Base-by-base conservation (phyloP, 2,888 invertebrate genomes). In the Cotesia congregata region DNA sequence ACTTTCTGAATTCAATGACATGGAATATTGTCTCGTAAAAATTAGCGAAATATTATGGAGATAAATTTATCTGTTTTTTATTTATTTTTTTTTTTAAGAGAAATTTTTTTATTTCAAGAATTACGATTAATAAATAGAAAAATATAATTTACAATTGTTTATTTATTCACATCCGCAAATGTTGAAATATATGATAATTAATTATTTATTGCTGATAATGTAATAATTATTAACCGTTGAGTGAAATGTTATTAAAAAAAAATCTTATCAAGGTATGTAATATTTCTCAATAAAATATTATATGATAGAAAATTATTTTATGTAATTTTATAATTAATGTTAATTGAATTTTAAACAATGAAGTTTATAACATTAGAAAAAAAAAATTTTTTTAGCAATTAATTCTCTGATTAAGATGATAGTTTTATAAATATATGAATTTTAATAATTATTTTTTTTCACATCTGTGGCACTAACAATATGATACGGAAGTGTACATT, bases 1-100 rank as follows among this genome's bases (percentile, higher is more conserved):
- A 70, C 70, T 70, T 70, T 60, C 70, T 60, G 50, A 69, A 59
- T 60, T 59, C 50, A 70, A 60, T 30, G 38, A 38, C 60, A 60
- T 71, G 30, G 61, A 61, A 40, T n/a, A n/a, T 73, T 50, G 50
- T 7, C 12, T 30, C 59, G 67, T 73, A 38, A 70, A 64, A 50
- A 70, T 75, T 74, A 17, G 41, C 41, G 1, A 68, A 68, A 67
- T 59, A 9, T 60, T 61, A 70, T 30, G 50, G 38, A 20, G 30
- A 60, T 62, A 62, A 62, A 62, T 17, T 15, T n/a, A 20, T 7
- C 20, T 15, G 15, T 62, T 62, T 17, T 3, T 3, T 30, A 1
- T 30, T 30, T 30, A 30, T 30, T 30, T 30, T 30, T 30, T 30
- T 30, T 30, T 60, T 62, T 62, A 17, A 62, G 62, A 62, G 20